phyloP scores from a whole-genome alignment of 1,140 invertebrate genomes.

The Drosophila albomicans region DNA sequence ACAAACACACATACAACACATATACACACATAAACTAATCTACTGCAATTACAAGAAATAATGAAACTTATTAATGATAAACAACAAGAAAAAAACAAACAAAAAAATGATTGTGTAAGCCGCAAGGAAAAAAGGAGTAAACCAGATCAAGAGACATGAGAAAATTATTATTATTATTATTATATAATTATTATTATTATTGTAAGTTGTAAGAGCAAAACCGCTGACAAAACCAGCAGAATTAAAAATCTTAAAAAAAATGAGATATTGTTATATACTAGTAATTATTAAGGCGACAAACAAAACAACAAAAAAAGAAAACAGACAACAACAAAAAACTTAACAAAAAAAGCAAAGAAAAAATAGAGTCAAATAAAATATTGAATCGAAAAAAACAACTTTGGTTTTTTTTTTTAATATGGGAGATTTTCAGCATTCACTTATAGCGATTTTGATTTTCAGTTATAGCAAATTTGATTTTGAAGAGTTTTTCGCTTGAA shows the following conservation, averaged over 20 bases:
- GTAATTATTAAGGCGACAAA: conserved; percentile 79
- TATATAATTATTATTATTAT: conserved; percentile 69
- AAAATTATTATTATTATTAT: conserved; percentile 79
- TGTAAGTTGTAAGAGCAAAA: conserved; percentile 81
- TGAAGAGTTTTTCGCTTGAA: conserved; percentile 39
- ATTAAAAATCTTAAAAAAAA: conserved; percentile 84
- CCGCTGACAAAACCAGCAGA: conserved; percentile 84
- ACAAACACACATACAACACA: conserved; percentile 21
- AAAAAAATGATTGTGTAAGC: conserved; percentile 48
- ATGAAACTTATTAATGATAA: conserved; percentile 68
- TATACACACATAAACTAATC: conserved; percentile 45
- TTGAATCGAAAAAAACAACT: conserved; percentile 72
- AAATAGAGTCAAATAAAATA: conserved; percentile 84
- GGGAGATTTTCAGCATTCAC: neutral
- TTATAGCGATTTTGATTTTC: no score
- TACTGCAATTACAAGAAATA: conserved; percentile 58
- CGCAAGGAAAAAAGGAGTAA: conserved; percentile 63
- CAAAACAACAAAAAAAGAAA: conserved; percentile 76
- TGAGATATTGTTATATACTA: conserved; percentile 85
- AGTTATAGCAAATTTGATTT: neutral
- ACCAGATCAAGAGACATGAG: conserved; percentile 81
- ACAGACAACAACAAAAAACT: conserved; percentile 57
- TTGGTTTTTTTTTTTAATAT: conserved; percentile 13
- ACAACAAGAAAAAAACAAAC: conserved; percentile 33
- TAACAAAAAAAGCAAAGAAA: conserved; percentile 78